A percentile compares a stretch with the other conserved stretches of the same genome.
phyloP scores from a whole-genome alignment of 2,888 invertebrate genomes.

The Ctena decussata region DNA sequence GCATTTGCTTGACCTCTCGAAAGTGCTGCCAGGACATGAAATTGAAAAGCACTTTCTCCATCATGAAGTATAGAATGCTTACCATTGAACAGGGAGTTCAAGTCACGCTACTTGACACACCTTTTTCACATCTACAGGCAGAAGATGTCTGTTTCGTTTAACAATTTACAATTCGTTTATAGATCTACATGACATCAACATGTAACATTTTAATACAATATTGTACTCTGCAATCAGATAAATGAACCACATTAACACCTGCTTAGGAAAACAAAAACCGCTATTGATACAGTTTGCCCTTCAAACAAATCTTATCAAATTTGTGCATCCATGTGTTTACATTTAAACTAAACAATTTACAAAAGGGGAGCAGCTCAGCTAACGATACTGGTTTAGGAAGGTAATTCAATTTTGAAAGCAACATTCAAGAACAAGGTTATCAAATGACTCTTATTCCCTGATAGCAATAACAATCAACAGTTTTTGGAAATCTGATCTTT shows the following conservation, averaged over 20 bases:
- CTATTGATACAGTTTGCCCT: background rate
- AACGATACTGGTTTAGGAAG: background rate
- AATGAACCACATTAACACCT: background rate
- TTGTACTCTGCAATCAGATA: background rate
- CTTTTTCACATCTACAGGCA: too few species aligned
- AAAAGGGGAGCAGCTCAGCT: background rate
- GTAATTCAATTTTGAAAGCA: constrained; percentile 10
- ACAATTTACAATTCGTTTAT: too few species aligned
- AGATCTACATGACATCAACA: too few species aligned
- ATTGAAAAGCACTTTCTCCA: too few species aligned
- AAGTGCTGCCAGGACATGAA: too few species aligned
- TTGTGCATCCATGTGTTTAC: background rate
- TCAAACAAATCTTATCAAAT: background rate
- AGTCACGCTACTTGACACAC: too few species aligned
- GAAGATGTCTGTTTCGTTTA: too few species aligned
- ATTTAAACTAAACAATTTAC: background rate
- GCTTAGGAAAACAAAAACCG: background rate
- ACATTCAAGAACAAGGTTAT: constrained; percentile 1
- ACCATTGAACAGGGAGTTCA: too few species aligned
- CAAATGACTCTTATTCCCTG: background rate
- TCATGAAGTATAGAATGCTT: too few species aligned
- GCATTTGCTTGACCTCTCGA: too few species aligned
- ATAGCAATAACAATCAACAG: constrained; percentile 10
- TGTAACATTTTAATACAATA: too few species aligned
- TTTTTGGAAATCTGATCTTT: background rate